Percentiles rank a stretch among this genome's conserved stretches.
These are phyloP conservation scores for Yponomeuta malinellus DNA, from an alignment of 2,888 invertebrate species.

Conservation along the genomic window DNA sequence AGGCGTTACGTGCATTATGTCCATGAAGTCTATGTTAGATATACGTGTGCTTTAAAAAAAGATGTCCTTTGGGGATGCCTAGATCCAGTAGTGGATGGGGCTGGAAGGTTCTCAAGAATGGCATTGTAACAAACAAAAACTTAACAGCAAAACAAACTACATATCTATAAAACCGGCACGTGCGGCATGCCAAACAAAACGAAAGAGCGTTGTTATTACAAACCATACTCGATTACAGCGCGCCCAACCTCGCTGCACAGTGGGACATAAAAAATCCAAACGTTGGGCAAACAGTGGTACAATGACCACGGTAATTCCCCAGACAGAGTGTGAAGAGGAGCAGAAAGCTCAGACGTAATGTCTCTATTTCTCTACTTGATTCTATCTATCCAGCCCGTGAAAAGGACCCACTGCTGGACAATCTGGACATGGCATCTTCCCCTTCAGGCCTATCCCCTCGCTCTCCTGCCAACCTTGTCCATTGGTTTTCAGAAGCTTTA, in stretches of 20 bases:
- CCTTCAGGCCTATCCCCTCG: too few relatives aligned
- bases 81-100: too few relatives aligned
- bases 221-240: not conserved
- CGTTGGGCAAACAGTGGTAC: constrained; percentile 22
- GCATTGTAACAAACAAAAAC: too few relatives aligned
- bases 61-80: too few relatives aligned
- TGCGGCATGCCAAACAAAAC: constrained; percentile 8
- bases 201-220: not conserved
- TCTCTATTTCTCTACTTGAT: not conserved
- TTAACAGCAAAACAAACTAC: not conserved
- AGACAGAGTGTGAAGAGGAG: not conserved
- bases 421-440: too few relatives aligned
- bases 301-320: constrained; percentile 42
- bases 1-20: too few relatives aligned
- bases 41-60: too few relatives aligned
- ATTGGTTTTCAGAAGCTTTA: too few relatives aligned
- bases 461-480: too few relatives aligned
- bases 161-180: constrained; percentile 10
- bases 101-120: too few relatives aligned
- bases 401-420: too few relatives aligned
- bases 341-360: not conserved
- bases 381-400: not conserved
- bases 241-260: not conserved
- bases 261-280: constrained; percentile 16
- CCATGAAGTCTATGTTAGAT: too few relatives aligned